Base-by-base conservation (phyloP, 2,888 invertebrate species). In the Aromia moschata region DNA sequence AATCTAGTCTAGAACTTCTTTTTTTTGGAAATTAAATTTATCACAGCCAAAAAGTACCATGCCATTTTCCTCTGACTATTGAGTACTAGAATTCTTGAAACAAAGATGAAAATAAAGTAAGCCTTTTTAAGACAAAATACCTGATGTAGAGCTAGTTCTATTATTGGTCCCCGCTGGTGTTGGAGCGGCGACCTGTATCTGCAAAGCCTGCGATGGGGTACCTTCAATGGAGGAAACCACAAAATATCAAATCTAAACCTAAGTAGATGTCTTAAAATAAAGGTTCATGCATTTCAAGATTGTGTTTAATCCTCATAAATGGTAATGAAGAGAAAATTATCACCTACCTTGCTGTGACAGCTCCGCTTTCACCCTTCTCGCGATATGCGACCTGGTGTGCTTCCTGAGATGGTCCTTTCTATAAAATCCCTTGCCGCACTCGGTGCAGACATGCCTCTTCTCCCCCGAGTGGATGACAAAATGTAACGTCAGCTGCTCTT, bases 391-490 rank as follows among this genome's bases (percentile, higher is more conserved):
- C 40, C 92, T 86, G 36, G 92, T 91, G 78, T 93, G 93, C 77
- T 93, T 93, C 73, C 92, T 87, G 60, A 94, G 83, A 80, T 93
- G 93, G 81, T 93, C 93, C 75, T 93, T 93, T 69, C 94, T 87
- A 81, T 94, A 93, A 81, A 94, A 94, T 53, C 92, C 93, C 84
- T 94, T 93, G 62, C 93, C 93, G 76, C 94, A 94, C 79, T 93
- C 93, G 58, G 89, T 89, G 80, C 94, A 94, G 9, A 92, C 85
- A 70, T 94, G 93, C 65, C 93, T 85, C 80, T 94, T 94, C 80
- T 93, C 93, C 1, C 94, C 94, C 9, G 93, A 93, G 80, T 94
- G 94, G 74, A 94, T 94, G 67, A 94, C 93, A 80, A 93, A 92
- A 82, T 94, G 94, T 70, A 94, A 81, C 0, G 93, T 93, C 57